Base-by-base conservation (phyloP, 1,140 invertebrate genomes). In the Drosophila ambigua region DNA sequence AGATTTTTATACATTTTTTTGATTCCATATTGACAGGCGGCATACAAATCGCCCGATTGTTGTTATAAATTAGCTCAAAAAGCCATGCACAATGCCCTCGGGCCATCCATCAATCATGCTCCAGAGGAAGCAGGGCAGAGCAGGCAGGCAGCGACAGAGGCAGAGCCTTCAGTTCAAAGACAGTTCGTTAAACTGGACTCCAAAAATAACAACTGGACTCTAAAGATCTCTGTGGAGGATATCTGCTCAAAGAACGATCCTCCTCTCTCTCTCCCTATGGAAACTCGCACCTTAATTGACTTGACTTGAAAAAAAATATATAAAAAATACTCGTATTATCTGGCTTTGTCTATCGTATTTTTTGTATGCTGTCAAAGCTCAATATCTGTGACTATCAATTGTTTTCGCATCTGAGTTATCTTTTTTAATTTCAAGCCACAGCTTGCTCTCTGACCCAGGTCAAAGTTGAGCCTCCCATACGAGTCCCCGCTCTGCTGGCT, bases 351-450 rank as follows among this genome's bases (percentile, higher is more conserved):
- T 79, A 88, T 88, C 83, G 76, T 51, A 63, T 62, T 62, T 66
- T 79, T 45, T 39, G 35, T 39, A 39, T 59, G 78, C 83, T 87
- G 83, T 87, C 83, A 87, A 87, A 83, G 83, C 79, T 83, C 57
- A 88, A 87, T 88, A 88, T 88, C 83, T 85, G 83, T 87, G 83
- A 82, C 83, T 88, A 88, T 88, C 83, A 88, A 88, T 88, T 83
- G 84, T 88, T 88, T 88, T 88, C 78, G 73, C 75, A 85, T 85
- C 84, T 87, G 83, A 87, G 79, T 88, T 88, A 88, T 83, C 83
- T 88, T 88, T 85, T 88, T 88, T 82, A 89, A 88, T 88, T 88
- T 88, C 72, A 66, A 71, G 82, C 84, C 75, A 63, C 77, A 75
- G 77, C 66, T 52, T 79, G 79, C 72, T 73, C 84, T 69, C 84